These are phyloP conservation scores for Labia minor DNA, from an alignment of 2,888 invertebrate genomes.

Conservation along the genomic window DNA sequence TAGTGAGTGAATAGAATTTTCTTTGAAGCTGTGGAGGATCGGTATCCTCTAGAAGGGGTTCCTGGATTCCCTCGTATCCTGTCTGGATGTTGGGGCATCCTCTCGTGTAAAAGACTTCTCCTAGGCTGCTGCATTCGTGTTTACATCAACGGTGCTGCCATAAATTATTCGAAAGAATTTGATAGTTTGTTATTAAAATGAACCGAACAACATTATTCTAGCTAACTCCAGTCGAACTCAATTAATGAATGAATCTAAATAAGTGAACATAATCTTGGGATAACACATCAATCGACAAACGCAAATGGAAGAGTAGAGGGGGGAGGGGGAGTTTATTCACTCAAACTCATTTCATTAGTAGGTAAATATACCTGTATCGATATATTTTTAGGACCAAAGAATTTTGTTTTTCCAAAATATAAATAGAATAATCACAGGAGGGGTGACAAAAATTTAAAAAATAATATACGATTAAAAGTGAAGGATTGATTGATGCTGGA, in stretches of 20 bases:
- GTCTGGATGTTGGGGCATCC: conserved; percentile 4
- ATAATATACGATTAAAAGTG: too few species aligned
- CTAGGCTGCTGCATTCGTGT: conserved; percentile 1
- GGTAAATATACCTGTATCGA: too few species aligned
- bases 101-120: background rate
- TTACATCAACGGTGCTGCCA: background rate
- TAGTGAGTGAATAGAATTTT: conserved; percentile 2
- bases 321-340: too few species aligned
- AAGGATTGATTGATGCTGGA: too few species aligned
- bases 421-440: too few species aligned
- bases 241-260: background rate
- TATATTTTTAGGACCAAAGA: too few species aligned
- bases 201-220: background rate
- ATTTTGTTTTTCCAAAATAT: too few species aligned
- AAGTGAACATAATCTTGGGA: too few species aligned
- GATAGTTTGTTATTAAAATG: conserved; percentile 13
- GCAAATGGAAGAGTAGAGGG: too few species aligned
- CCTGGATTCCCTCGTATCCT: background rate
- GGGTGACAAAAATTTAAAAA: too few species aligned
- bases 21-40: background rate
- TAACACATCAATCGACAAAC: too few species aligned
- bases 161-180: background rate
- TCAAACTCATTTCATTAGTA: too few species aligned
- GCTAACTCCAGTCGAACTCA: background rate
- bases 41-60: background rate